Evolutionary conservation across 2,113 vertebrate genomes (phyloP).

Genomic region (Macrotis lagotis): DNA sequence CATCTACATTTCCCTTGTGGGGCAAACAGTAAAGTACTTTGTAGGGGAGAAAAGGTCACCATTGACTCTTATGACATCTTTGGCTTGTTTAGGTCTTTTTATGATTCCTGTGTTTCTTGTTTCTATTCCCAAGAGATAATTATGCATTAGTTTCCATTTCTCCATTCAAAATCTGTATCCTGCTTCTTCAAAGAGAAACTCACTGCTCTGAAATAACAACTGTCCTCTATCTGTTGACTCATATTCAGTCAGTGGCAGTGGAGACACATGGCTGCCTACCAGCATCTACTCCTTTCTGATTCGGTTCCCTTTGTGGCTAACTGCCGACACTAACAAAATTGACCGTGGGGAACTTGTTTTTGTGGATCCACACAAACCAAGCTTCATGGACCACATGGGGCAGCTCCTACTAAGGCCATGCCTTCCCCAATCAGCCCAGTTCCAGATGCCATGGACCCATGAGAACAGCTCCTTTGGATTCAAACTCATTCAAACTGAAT

Average conservation of each 20-base stretch:
- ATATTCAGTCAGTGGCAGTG: too few species aligned
- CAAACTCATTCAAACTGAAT: background rate
- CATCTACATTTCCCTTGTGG: too few species aligned
- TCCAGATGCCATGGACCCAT: background rate
- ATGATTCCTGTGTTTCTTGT: background rate
- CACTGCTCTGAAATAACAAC: background rate
- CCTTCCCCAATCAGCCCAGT: too few species aligned
- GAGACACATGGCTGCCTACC: background rate
- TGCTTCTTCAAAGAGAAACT: too few species aligned
- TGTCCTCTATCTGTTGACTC: too few species aligned
- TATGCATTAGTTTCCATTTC: too few species aligned
- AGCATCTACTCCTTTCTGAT: background rate
- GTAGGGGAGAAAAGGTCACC: background rate
- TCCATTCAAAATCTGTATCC: too few species aligned
- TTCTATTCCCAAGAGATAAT: background rate
- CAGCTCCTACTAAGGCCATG: background rate
- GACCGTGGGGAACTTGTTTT: too few species aligned
- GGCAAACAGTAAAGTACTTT: background rate
- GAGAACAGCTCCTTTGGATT: background rate
- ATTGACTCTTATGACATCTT: background rate
- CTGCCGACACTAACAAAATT: background rate
- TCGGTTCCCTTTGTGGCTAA: background rate
- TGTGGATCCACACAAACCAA: background rate
- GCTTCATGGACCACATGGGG: background rate
- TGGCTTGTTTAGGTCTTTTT: too few species aligned